Conservation (phyloP, 1,140 invertebrate species). For the Platyura marginata region DNA sequence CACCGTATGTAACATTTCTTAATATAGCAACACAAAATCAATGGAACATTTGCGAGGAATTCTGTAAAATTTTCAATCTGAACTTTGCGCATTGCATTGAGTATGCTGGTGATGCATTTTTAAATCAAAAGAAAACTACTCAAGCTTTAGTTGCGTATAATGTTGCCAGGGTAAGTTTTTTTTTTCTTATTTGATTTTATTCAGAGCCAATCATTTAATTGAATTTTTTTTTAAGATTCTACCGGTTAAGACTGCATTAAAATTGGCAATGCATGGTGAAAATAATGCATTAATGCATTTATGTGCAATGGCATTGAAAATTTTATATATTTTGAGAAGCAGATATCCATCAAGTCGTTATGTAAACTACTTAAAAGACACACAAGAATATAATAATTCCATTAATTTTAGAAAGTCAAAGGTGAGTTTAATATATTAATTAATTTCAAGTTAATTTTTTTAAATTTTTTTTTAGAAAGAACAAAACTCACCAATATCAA, state of each 20-base stretch:
- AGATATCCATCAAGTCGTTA: conserved; percentile 13
- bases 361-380: conserved; percentile 7
- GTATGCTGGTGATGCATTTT: conserved; percentile 47
- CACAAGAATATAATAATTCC: background rate
- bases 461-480: too few species aligned
- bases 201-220: too few species aligned
- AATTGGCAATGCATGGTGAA: conserved; percentile 50
- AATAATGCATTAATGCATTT: conserved; percentile 41
- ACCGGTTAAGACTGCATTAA: conserved; percentile 48
- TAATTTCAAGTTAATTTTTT: too few species aligned
- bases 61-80: conserved; percentile 35
- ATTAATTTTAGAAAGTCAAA: background rate
- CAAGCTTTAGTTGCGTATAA: conserved; percentile 52
- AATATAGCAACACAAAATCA: conserved; percentile 22
- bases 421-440: too few species aligned
- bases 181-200: too few species aligned
- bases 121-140: conserved; percentile 39
- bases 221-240: conserved; percentile 11
- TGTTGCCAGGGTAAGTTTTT: conserved; percentile 42
- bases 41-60: conserved; percentile 20
- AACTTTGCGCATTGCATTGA: conserved; percentile 51
- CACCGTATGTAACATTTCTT: conserved; percentile 45
- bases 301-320: conserved; percentile 21
- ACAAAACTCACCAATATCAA: too few species aligned
- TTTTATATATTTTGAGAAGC: conserved; percentile 16